phyloP scores from a whole-genome alignment of 2,888 invertebrate genomes.

The Pristionchus mayeri region DNA sequence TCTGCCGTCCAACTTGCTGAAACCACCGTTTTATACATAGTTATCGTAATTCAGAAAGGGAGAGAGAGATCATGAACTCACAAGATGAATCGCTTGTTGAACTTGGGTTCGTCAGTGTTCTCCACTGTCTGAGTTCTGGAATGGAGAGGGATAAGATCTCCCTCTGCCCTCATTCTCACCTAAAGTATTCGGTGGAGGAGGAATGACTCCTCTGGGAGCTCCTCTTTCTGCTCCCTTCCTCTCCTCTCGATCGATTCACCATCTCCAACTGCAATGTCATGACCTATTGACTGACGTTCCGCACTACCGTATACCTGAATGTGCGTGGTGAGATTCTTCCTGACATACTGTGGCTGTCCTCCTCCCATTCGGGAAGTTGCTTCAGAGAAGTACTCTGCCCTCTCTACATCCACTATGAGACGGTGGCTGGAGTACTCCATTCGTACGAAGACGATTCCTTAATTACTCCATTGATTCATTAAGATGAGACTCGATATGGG shows the following conservation, averaged over 20 bases:
- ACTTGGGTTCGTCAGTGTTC: conserved; percentile 7
- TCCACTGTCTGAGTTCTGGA: conserved; percentile 21
- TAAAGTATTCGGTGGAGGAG: neutral
- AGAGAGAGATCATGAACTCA: neutral
- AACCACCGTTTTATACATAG: too few species aligned
- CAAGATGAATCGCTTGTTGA: conserved; percentile 17
- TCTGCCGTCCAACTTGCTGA: neutral
- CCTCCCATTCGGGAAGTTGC: neutral
- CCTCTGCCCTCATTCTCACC: neutral
- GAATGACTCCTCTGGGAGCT: neutral
- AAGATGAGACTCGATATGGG: neutral
- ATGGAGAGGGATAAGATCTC: neutral
- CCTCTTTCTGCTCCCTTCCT: neutral
- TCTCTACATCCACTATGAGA: neutral
- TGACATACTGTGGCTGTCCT: neutral
- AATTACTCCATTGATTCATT: neutral
- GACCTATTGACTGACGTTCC: neutral
- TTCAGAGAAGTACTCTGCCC: conserved; percentile 1
- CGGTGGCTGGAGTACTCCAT: neutral
- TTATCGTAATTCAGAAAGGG: neutral
- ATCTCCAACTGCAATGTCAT: conserved; percentile 32
- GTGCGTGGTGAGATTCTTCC: neutral
- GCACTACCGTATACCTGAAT: neutral
- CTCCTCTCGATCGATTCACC: conserved; percentile 9
- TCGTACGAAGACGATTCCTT: conserved; percentile 25